Percentiles rank a stretch among this genome's conserved stretches.
These are phyloP conservation scores for Melanotaenia boesemani DNA, from an alignment of 2,797 vertebrate species.

Conservation along the genomic window DNA sequence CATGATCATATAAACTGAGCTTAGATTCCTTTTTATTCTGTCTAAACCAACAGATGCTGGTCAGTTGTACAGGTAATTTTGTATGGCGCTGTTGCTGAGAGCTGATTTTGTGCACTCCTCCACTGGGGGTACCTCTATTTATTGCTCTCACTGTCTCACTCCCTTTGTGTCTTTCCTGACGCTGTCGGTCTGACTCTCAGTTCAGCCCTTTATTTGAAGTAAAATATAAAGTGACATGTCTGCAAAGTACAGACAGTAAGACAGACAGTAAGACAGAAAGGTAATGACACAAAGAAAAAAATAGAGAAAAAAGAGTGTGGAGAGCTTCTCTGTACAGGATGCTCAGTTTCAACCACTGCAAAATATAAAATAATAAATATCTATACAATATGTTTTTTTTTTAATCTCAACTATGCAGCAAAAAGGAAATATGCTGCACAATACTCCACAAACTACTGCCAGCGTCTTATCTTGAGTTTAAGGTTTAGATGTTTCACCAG, in stretches of 20 bases:
- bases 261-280: conserved; percentile 31
- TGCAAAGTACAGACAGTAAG: conserved; percentile 32
- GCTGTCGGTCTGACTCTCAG: conserved; percentile 32
- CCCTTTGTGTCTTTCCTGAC: conserved; percentile 38
- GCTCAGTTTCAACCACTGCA: not conserved
- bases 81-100: conserved; percentile 22
- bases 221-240: conserved; percentile 51
- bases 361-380: not conserved
- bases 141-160: conserved; percentile 13
- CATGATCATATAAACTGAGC: conserved; percentile 17
- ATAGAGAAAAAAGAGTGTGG: conserved; percentile 3
- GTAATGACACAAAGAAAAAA: conserved; percentile 28
- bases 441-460: not conserved
- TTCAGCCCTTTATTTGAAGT: conserved; percentile 33
- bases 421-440: not conserved
- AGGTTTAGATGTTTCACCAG: conserved; percentile 12
- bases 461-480: conserved; percentile 18
- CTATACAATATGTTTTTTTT: not conserved
- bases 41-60: not conserved
- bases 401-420: too few species aligned
- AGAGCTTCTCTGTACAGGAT: conserved; percentile 9
- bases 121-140: conserved; percentile 40
- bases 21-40: not conserved
- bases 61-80: conserved; percentile 26
- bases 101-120: conserved; percentile 30